A percentile compares a stretch with the other conserved stretches of the same genome.
phyloP scores from a whole-genome alignment of 30 jellyfish, hydroid and myxozoan species.

The Hydractinia echinata region DNA sequence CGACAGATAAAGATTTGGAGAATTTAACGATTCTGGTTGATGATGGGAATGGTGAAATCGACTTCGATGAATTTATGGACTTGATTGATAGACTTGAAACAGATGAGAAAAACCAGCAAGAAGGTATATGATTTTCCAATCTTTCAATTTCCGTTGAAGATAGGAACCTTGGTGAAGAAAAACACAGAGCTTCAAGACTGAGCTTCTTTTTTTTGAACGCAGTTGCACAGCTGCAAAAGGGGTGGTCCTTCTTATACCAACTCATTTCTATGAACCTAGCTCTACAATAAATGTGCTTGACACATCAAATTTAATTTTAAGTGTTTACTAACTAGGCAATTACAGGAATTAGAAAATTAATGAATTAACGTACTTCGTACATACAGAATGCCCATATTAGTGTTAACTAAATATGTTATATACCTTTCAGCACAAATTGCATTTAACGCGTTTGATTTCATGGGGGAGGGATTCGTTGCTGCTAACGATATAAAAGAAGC shows the following conservation, averaged over 20 bases:
- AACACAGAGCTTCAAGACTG: too few species aligned
- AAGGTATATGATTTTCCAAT: background rate
- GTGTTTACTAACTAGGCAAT: too few species aligned
- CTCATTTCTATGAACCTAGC: too few species aligned
- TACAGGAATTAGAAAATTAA: too few species aligned
- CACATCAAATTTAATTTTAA: too few species aligned
- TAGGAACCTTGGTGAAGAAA: too few species aligned
- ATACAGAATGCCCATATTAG: too few species aligned
- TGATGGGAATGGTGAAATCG: conserved; percentile 9
- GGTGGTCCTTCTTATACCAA: too few species aligned
- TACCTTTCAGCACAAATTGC: conserved; percentile 5
- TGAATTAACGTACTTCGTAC: too few species aligned
- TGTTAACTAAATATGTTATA: background rate
- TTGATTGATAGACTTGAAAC: conserved; percentile 1
- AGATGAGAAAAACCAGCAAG: background rate
- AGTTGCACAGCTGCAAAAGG: too few species aligned
- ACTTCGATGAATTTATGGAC: conserved; percentile 1
- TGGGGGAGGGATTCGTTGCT: conserved; percentile 12
- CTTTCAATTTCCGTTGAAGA: background rate
- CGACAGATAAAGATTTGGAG: conserved; percentile 9
- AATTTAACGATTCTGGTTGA: background rate
- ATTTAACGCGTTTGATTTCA: conserved; percentile 9
- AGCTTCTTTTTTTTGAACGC: too few species aligned
- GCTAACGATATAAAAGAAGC: conserved; percentile 14
- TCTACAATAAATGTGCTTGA: too few species aligned